Percentiles rank a stretch among this genome's conserved stretches.
These are phyloP conservation scores for Argyrosomus regius DNA, from an alignment of 2,797 vertebrate species.

Conservation along the genomic window DNA sequence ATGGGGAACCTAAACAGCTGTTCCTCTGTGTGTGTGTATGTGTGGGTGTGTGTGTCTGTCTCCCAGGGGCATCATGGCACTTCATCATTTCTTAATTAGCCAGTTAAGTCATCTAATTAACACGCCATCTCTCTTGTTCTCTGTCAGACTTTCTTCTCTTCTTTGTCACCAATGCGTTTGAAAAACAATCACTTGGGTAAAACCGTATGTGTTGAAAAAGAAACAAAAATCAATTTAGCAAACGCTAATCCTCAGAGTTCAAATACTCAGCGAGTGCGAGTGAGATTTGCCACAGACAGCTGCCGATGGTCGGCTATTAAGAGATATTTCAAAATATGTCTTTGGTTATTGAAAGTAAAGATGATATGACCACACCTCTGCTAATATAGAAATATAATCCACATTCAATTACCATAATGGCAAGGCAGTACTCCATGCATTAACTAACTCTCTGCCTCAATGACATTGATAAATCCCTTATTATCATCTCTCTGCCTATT, in stretches of 20 bases:
- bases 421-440: conserved; percentile 20
- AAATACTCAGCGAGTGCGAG: conserved; percentile 2
- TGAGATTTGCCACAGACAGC: neutral
- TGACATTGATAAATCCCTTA: conserved; percentile 50
- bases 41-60: conserved; percentile 19
- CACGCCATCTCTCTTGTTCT: conserved; percentile 62
- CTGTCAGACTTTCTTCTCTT: conserved; percentile 56
- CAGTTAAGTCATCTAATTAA: conserved; percentile 80
- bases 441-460: conserved; percentile 31
- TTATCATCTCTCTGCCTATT: conserved; percentile 39
- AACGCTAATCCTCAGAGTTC: conserved; percentile 22
- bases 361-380: conserved; percentile 22
- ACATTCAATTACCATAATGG: conserved; percentile 48
- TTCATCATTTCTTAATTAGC: conserved; percentile 81
- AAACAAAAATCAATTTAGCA: conserved; percentile 33
- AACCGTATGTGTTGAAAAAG: conserved; percentile 28
- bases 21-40: conserved; percentile 25
- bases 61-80: conserved; percentile 73
- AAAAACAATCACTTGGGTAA: conserved; percentile 41
- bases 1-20: conserved; percentile 68
- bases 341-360: conserved; percentile 19
- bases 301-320: neutral
- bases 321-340: conserved; percentile 4
- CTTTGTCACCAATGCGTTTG: conserved; percentile 34
- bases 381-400: conserved; percentile 33